Base-by-base conservation (phyloP, 2,888 invertebrate species). In the Hemithea aestivaria region DNA sequence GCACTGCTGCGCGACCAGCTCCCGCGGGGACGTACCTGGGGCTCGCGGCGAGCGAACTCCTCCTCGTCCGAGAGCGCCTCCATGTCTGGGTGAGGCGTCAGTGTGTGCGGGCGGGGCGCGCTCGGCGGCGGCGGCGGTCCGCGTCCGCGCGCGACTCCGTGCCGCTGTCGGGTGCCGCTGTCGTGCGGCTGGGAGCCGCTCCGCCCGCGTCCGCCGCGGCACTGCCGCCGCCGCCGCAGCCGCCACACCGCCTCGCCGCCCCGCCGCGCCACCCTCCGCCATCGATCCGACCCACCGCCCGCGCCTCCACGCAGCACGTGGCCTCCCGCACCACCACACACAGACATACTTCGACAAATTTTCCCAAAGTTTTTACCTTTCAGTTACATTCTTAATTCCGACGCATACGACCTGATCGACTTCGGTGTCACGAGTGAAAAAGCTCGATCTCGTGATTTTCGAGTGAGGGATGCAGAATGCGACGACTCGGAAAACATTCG, bases 41-140 rank as follows among this genome's bases (percentile, higher is more conserved):
- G 74, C 55, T 81, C 81, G 50, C 82, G 79, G 68, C 81, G 81
- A 71, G 74, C 60, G 67, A 71, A 83, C 33, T 87, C 85, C 61
- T 85, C 84, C 70, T 87, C 85, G 73, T 87, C 85, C 66, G 84
- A 84, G 71, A 85, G 85, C 67, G 79, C 82, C 79, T 87, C 84
- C 85, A 87, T 87, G 72, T 72, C 74, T 61, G 44, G 54, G 55
- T 44, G 42, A 51, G 45, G 63, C 45, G 56, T 66, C 56, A 69
- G 45, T 56, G 37, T 31, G 32, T 48, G 56, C 56, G 63, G 61
- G 59, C 71, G 60, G 68, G 69, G 72, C 71, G 73, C 69, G 71
- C 67, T 63, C 70, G 73, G 71, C 74, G 45, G 44, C 45, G 48
- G 49, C 46, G 75, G 76, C 77, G 78, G n/a, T n/a, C n/a, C 78